Evolutionary conservation across 2,797 vertebrate species (phyloP), one percentile per base, ranked within the genome.

Genomic region (Acomys russatus): DNA sequence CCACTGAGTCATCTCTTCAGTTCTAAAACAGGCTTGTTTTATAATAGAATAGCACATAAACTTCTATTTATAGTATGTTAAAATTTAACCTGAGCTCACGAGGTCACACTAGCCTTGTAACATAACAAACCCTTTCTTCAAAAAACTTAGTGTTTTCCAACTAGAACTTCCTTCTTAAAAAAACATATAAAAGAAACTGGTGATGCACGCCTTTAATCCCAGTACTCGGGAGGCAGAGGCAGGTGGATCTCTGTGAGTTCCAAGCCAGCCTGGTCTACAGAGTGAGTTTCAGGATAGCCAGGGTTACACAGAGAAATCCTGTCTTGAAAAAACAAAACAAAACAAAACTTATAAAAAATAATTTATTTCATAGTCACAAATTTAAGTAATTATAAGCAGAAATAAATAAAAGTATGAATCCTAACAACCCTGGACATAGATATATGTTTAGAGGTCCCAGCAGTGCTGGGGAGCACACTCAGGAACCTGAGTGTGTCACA

Each of bases 381-480:
- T 87, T 78, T 70, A 95, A 95, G 91, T 28, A 86, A 76, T 20
- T 54, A 83, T 87, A 90, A 93, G 96, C 20, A 95, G 30, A 95
- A 70, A 51, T 33, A 76, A n/a, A 49, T 78, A 56, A 84, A 92
- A 94, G 33, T 35, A 30, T 63, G 61, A 91, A 85, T 88, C 38
- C 88, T 90, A 90, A 88, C n/a, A 90, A 68, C 18, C 28, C 74
- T 88, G 82, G 15, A 83, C 77, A 94, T 90, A 88, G 79, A 38
- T 82, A 44, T 90, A 35, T 96, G 97, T 98, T 98, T 91, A 98
- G 98, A 96, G 71, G 7, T 22, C 70, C 73, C 25, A 20, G 51
- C 71, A 7, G 25, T 64, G 49, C 28, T 77, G 79, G 70, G 33
- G 10, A 70, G 49, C 35, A 68, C 56, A 30, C 2, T 28, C 14